Evolutionary conservation across 2,113 vertebrate genomes (phyloP), one percentile per base, ranked within the genome.

Genomic region (Mirounga angustirostris): DNA sequence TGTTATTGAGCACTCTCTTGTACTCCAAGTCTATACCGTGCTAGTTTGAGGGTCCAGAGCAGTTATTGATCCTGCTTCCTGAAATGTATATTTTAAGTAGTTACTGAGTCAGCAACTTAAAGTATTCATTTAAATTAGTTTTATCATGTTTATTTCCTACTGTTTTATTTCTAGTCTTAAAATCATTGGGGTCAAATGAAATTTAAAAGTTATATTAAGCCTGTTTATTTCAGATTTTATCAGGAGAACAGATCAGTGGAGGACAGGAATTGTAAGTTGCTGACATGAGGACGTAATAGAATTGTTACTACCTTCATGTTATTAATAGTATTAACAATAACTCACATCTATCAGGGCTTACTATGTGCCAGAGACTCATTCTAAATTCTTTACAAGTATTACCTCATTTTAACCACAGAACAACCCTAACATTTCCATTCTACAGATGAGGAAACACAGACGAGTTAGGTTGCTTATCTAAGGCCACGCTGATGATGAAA

Each of bases 161-260:
- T 88, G 46, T 91, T 95, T 91, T 93, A 74, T 89, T 91, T 89
- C 52, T 97, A 76, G 36, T 92, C 80, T 95, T 97, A 30, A 86
- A 91, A 73, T 92, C 61, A 67, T 69, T 89, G 86, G 61, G 76
- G 59, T 96, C 40, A 63, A 89, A 79, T 98, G 59, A 97, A 91
- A 97, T 61, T 83, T 74, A 73, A 92, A 93, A 94, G 91, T 97
- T 92, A 74, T 96, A 86, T 94, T 61, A 97, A 97, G 98, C 95
- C 96, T 97, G 85, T 98, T 95, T 96, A 96, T 98, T 97, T 97
- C 96, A 95, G 97, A 95, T 97, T 84, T 90, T 96, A 79, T 97
- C 96, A 97, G 93, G 94, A 95, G 95, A 95, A 87, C 95, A 97
- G 43, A 96, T 97, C 46, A 97, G 96, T 95, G 94, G 91, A 98